A percentile compares a stretch with the other conserved stretches of the same genome.
Evolutionary conservation across 2,888 invertebrate genomes (phyloP).

Genomic region (Dynastes grantii): DNA sequence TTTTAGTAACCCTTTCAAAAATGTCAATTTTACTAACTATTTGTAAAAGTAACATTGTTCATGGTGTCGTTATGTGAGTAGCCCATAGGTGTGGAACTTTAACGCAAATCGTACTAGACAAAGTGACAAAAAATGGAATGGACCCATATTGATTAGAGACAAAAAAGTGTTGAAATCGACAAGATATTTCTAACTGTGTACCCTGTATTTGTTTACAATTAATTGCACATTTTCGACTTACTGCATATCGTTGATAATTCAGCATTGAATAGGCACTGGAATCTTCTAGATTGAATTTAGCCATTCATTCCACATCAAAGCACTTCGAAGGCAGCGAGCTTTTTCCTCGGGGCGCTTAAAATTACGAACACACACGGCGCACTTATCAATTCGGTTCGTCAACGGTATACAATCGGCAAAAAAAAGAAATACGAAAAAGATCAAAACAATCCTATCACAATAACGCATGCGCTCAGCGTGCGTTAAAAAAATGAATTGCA

Average conservation of each 20-base stretch:
- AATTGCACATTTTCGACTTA: constrained; percentile 60
- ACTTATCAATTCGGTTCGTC: constrained; percentile 40
- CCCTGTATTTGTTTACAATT: no score
- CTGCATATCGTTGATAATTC: constrained; percentile 70
- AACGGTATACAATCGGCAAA: neutral
- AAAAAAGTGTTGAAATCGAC: no score
- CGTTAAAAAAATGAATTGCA: constrained; percentile 12
- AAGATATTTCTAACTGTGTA: no score
- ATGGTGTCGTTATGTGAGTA: no score
- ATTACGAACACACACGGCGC: constrained; percentile 40
- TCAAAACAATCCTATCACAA: constrained; percentile 47
- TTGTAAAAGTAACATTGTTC: no score
- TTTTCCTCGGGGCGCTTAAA: constrained; percentile 31
- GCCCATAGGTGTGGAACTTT: no score
- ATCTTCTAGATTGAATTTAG: constrained; percentile 68
- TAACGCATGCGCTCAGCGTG: constrained; percentile 49
- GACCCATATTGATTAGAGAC: no score
- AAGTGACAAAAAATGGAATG: no score
- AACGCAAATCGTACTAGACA: no score
- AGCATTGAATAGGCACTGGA: constrained; percentile 67
- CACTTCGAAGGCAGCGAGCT: constrained; percentile 23
- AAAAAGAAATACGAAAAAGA: constrained; percentile 37
- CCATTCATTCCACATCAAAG: constrained; percentile 67
- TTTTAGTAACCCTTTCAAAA: no score
- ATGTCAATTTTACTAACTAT: no score